Percentiles rank a stretch among this genome's conserved stretches.
These are phyloP conservation scores for Promerops cafer DNA, from an alignment of 2,113 vertebrate genomes.

Conservation along the genomic window DNA sequence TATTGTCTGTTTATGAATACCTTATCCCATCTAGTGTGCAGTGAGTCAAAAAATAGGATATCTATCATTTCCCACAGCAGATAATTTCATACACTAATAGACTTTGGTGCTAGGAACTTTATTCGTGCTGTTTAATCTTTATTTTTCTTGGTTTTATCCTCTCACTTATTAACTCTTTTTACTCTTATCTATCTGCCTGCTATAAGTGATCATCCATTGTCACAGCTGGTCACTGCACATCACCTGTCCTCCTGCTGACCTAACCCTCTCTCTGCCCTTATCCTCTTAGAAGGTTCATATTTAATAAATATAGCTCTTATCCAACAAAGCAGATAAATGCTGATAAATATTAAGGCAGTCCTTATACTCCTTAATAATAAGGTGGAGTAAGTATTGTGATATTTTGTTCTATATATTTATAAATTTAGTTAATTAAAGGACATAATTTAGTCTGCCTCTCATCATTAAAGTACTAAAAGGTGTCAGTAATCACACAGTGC, in stretches of 20 bases:
- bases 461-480: background rate
- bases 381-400: background rate
- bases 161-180: background rate
- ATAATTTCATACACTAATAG: background rate
- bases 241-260: background rate
- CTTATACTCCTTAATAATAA: background rate
- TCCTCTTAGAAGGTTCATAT: background rate
- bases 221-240: background rate
- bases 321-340: background rate
- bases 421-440: background rate
- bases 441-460: background rate
- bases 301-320: background rate
- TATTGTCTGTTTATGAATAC: background rate
- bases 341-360: background rate
- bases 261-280: background rate
- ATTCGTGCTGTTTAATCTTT: background rate
- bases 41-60: background rate
- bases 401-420: background rate
- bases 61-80: background rate
- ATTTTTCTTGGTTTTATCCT: background rate
- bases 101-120: background rate
- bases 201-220: background rate
- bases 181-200: background rate
- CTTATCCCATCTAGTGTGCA: background rate
- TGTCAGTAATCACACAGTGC: background rate